Evolutionary conservation across 2,888 invertebrate species (phyloP), one percentile per base, ranked within the genome.

Genomic region (Calephelis perditalis): DNA sequence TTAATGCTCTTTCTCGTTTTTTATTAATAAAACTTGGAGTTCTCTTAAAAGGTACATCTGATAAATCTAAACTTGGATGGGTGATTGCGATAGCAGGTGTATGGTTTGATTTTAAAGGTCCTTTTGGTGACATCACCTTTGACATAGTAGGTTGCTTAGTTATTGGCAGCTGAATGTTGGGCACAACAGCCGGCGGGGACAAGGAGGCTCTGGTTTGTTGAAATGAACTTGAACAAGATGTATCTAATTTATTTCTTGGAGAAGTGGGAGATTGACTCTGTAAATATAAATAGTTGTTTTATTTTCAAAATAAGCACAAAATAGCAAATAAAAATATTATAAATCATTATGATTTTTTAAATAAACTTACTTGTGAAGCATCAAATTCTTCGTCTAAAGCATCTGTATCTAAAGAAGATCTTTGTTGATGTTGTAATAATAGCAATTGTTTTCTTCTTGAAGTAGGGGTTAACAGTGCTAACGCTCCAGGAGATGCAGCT

Each of bases 341-440:
- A 45, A 55, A 15, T 26, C 3, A 26, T 26, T 26, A 26, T 3
- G 4, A 3, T 26, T 26, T 26, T 26, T 49, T 11, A 36, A 0
- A 56, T 56, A 7, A 10, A 57, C 57, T 47, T 82, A 91, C 92
- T 76, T 93, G 92, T 65, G 93, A 93, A 52, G 91, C 91, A 76
- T 92, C 92, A 71, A 93, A 92, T 79, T 95, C 94, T 73, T 94
- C 94, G 68, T 96, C 96, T 62, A 96, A 86, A 26, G 94, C 95
- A 75, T 96, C 96, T 1, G 96, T 96, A 75, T 96, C 96, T 83
- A 96, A 93, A 11, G 96, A 96, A 62, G 96, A 96, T 67, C 96
- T 90, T 80, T 96, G 96, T 76, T 96, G 96, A 78, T 96, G 96
- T 77, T 96, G 96, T 59, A 96, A 82, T 70, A 96, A 81, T 46